A percentile compares a stretch with the other conserved stretches of the same genome.
phyloP scores from a whole-genome alignment of 2,797 vertebrate species.

The Sebastes minor region DNA sequence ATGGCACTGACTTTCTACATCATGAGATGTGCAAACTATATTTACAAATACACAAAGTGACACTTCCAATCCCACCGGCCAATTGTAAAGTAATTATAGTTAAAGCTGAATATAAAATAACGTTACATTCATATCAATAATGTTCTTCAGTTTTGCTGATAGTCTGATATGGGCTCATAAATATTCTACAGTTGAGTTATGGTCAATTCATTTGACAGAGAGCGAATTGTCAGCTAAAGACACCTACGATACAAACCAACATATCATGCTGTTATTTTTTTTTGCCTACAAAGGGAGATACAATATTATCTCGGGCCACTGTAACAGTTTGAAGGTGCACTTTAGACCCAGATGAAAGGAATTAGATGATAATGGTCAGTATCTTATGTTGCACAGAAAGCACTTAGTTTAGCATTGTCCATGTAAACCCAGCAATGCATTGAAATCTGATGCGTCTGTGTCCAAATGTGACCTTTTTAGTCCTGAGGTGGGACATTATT shows the following conservation, averaged over 20 bases:
- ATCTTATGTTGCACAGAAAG: conserved; percentile 18
- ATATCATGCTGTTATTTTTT: background rate
- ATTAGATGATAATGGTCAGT: background rate
- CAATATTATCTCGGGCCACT: background rate
- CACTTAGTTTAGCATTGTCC: background rate
- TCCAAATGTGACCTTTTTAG: conserved; percentile 32
- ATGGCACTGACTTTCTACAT: conserved; percentile 50
- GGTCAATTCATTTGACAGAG: conserved; percentile 3
- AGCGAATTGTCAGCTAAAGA: background rate
- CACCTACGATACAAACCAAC: background rate
- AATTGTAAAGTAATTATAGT: conserved; percentile 9
- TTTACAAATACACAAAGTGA: conserved; percentile 56
- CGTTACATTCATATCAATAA: conserved; percentile 36
- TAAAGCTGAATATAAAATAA: conserved; percentile 36
- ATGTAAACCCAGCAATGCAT: conserved; percentile 1
- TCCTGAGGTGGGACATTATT: conserved; percentile 58
- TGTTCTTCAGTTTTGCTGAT: conserved; percentile 10
- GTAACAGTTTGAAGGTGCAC: background rate
- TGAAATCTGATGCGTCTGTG: conserved; percentile 13
- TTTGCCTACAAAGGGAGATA: conserved; percentile 1
- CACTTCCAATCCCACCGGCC: conserved; percentile 19
- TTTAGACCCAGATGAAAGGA: background rate
- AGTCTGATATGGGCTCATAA: conserved; percentile 11
- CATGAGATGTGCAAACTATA: conserved; percentile 48
- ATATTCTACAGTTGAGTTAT: background rate